Evolutionary conservation across 2,113 vertebrate species (phyloP).

Genomic region (Vireo altiloquus): DNA sequence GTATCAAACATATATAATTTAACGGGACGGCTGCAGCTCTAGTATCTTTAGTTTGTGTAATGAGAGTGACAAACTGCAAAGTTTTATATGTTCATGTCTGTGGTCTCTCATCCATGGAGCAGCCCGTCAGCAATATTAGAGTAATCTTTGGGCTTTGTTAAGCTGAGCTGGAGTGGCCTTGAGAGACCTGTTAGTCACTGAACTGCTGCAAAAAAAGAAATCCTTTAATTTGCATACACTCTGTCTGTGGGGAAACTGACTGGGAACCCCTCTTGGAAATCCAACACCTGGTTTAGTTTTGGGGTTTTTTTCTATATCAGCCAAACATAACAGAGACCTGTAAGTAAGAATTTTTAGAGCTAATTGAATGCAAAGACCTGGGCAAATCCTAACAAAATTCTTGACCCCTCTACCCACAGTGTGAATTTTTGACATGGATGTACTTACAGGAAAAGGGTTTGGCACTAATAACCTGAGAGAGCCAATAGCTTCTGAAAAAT

Average conservation of each 20-base stretch:
- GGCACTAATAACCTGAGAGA: background rate
- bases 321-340: background rate
- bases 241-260: background rate
- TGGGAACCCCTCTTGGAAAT: background rate
- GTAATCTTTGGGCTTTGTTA: background rate
- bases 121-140: background rate
- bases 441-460: background rate
- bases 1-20: background rate
- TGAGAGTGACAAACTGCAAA: background rate
- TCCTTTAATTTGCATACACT: background rate
- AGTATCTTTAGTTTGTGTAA: background rate
- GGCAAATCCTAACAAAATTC: background rate
- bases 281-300: rapidly evolving
- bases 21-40: background rate
- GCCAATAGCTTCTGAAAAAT: background rate
- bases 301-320: background rate
- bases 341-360: background rate
- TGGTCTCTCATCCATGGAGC: background rate
- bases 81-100: background rate
- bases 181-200: background rate
- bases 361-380: background rate
- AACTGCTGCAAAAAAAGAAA: background rate
- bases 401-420: background rate
- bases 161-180: background rate
- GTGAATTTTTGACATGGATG: background rate